phyloP scores from a whole-genome alignment of 2,113 vertebrate species.

The Irena cyanogastra region DNA sequence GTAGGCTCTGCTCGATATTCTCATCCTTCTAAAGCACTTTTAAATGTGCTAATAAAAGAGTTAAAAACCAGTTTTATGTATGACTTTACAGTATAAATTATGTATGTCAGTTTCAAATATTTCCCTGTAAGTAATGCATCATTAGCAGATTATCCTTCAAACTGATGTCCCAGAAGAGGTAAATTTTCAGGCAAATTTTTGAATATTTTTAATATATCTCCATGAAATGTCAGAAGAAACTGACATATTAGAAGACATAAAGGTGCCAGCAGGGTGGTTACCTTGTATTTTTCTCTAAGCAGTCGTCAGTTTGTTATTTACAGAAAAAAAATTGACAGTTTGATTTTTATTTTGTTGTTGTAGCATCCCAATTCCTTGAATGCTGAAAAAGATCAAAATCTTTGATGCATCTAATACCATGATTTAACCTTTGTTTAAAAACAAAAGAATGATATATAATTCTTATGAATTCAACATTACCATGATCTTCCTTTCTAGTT shows the following conservation, averaged over 20 bases:
- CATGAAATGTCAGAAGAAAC: not conserved
- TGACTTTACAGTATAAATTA: conserved; percentile 5
- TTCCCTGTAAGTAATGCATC: conserved; percentile 4
- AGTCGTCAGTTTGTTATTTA: not conserved
- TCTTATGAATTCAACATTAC: not conserved
- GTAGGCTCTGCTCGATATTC: not conserved
- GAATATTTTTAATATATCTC: conserved; percentile 2
- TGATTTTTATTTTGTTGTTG: not conserved
- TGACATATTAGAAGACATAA: not conserved
- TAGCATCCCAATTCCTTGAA: not conserved
- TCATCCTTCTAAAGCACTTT: not conserved
- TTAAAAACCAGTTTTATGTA: not conserved
- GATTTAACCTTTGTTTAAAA: not conserved
- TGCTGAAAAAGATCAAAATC: not conserved
- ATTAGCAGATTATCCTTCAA: conserved; percentile 15
- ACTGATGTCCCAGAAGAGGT: not conserved
- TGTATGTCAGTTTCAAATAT: not conserved
- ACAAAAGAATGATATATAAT: not conserved
- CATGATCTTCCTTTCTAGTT: not conserved
- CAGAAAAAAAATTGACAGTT: not conserved
- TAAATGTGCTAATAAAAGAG: not conserved
- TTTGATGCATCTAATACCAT: not conserved
- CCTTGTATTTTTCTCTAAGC: not conserved
- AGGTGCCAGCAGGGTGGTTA: not conserved
- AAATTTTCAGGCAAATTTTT: conserved; percentile 16